Conservation (phyloP, 1,140 invertebrate genomes). For the Varroa destructor region DNA sequence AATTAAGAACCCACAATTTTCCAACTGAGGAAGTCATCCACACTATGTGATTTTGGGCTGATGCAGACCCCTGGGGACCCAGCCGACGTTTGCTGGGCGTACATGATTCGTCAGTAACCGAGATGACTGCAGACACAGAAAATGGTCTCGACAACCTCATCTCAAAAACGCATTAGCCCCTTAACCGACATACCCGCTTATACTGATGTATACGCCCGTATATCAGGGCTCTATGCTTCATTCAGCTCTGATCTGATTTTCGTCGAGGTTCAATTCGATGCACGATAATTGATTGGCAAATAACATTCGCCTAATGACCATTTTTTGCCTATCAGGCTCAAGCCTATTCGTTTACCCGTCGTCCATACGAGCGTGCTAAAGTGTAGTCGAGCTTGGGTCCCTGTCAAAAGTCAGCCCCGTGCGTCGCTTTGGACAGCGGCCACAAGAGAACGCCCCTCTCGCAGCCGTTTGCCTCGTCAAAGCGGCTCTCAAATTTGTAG, state of each 20-base stretch:
- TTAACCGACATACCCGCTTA: neutral
- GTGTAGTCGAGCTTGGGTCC: neutral
- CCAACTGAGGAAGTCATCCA: slow-evolving; percentile 24
- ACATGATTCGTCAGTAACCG: no score
- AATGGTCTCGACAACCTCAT: neutral
- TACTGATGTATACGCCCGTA: no score
- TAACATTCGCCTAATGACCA: no score
- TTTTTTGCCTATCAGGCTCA: no score
- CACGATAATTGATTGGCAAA: no score
- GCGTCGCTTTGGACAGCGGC: neutral
- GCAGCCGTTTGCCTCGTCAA: neutral
- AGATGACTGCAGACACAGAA: neutral
- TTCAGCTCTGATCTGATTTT: no score
- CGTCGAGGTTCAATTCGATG: no score
- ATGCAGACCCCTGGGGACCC: slow-evolving; percentile 5
- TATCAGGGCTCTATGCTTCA: no score
- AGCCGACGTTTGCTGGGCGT: neutral
- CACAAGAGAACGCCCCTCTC: neutral
- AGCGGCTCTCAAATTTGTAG: slow-evolving; percentile 26
- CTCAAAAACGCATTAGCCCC: neutral
- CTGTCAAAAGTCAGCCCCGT: slow-evolving; percentile 1
- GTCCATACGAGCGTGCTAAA: neutral
- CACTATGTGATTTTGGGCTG: slow-evolving; percentile 13
- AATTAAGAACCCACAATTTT: neutral
- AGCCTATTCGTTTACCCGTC: neutral